Percentiles rank a stretch among this genome's conserved stretches.
phyloP scores from a whole-genome alignment of 2,113 vertebrate genomes.

The Anser cygnoides region DNA sequence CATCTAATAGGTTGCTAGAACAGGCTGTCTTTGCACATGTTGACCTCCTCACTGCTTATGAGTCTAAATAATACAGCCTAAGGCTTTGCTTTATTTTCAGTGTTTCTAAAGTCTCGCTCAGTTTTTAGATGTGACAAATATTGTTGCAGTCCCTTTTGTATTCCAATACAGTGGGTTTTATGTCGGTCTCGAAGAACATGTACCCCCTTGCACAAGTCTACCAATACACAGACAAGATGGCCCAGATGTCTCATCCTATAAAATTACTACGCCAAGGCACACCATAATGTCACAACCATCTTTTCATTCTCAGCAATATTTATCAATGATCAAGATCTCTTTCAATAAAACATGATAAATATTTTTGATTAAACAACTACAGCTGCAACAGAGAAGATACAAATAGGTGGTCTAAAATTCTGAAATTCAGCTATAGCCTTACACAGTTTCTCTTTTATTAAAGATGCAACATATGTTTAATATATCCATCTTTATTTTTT shows the following conservation, averaged over 20 bases:
- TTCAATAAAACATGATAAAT: neutral
- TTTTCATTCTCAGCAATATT: neutral
- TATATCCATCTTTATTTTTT: neutral
- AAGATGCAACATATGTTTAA: neutral
- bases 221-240: neutral
- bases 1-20: constrained; percentile 69
- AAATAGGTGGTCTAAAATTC: neutral
- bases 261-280: neutral
- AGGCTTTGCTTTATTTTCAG: neutral
- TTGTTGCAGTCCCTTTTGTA: neutral
- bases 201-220: neutral
- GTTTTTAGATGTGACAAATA: neutral
- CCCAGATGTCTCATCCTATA: neutral
- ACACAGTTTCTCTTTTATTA: neutral
- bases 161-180: neutral
- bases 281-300: neutral
- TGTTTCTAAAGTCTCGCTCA: neutral
- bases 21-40: constrained; percentile 59
- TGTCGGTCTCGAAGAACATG: neutral
- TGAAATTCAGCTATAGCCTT: neutral
- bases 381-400: neutral
- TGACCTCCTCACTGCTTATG: constrained; percentile 44
- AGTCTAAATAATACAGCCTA: neutral
- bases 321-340: neutral
- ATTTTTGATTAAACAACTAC: neutral